A percentile compares a stretch with the other conserved stretches of the same genome.
phyloP scores from a whole-genome alignment of 2,113 vertebrate species.

The Diphyllodes magnificus region DNA sequence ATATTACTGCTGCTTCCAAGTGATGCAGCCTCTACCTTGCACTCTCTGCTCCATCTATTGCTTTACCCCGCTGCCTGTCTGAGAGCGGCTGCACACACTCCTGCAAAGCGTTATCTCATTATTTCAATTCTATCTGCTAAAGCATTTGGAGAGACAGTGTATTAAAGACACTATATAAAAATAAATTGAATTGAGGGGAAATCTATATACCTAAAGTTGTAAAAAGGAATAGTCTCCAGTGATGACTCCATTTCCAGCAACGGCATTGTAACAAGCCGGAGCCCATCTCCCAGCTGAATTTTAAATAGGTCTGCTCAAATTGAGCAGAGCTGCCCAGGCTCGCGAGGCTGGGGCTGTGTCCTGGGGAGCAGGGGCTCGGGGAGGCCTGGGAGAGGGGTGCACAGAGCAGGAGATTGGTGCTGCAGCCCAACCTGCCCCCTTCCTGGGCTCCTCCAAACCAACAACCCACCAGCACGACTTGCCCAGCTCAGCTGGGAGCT shows the following conservation, averaged over 20 bases:
- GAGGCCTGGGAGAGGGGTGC: not conserved
- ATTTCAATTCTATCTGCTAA: conserved; percentile 65
- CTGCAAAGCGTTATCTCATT: conserved; percentile 64
- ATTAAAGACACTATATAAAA: conserved; percentile 67
- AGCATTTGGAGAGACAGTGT: conserved; percentile 55
- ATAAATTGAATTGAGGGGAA: conserved; percentile 57
- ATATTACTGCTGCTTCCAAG: conserved; percentile 15
- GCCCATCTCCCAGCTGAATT: conserved; percentile 40
- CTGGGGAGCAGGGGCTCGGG: accelerated
- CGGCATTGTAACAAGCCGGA: not conserved
- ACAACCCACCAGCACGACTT: accelerated
- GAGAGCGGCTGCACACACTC: conserved; percentile 28
- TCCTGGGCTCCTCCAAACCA: not conserved
- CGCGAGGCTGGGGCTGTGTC: not conserved
- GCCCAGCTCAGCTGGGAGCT: not conserved
- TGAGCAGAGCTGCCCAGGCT: not conserved
- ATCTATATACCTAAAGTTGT: conserved; percentile 59
- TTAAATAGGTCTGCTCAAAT: conserved; percentile 44
- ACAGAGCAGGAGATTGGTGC: accelerated
- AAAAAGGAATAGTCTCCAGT: conserved; percentile 49
- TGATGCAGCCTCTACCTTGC: not conserved
- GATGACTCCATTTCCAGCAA: conserved; percentile 58
- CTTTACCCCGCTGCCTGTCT: not conserved
- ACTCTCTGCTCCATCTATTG: not conserved
- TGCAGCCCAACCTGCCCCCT: not conserved